Percentiles rank a stretch among this genome's conserved stretches.
These are phyloP conservation scores for Scomber colias DNA, from an alignment of 2,113 vertebrate species.

Conservation along the genomic window DNA sequence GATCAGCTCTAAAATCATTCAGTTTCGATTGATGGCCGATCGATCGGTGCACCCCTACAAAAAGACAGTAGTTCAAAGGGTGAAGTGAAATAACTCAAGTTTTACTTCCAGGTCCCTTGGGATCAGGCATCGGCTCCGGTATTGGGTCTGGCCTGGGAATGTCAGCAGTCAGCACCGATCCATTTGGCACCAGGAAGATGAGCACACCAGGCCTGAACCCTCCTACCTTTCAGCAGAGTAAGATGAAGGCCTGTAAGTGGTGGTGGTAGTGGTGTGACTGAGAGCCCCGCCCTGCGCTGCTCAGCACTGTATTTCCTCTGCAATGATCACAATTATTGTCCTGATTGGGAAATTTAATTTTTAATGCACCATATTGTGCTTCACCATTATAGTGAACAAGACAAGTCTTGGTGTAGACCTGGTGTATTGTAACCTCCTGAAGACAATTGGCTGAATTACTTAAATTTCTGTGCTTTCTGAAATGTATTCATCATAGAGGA, in stretches of 20 bases:
- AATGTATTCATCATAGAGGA: conserved; percentile 63
- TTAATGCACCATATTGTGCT: neutral
- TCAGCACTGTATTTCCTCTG: conserved; percentile 81
- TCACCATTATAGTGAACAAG: neutral
- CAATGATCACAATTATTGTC: neutral
- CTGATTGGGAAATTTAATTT: neutral
- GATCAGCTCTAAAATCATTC: too few species aligned
- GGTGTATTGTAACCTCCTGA: neutral
- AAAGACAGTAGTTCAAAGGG: neutral
- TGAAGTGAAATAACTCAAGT: neutral
- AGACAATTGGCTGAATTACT: neutral
- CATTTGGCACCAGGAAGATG: conserved; percentile 97
- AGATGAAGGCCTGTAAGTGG: conserved; percentile 98
- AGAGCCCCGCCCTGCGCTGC: conserved; percentile 84
- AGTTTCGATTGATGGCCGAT: too few species aligned
- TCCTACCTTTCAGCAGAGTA: conserved; percentile 99
- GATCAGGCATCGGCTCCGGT: conserved; percentile 91
- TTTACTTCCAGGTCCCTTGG: conserved; percentile 87
- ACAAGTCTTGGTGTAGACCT: neutral
- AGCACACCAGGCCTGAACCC: conserved; percentile 98
- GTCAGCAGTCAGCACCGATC: conserved; percentile 92
- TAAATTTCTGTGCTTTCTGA: neutral
- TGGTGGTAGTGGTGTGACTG: conserved; percentile 93
- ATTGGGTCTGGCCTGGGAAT: conserved; percentile 94
- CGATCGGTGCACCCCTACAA: neutral